A percentile compares a stretch with the other conserved stretches of the same genome.
phyloP scores from a whole-genome alignment of 2,797 vertebrate species.

The Parauchenoglanis punctatus region DNA sequence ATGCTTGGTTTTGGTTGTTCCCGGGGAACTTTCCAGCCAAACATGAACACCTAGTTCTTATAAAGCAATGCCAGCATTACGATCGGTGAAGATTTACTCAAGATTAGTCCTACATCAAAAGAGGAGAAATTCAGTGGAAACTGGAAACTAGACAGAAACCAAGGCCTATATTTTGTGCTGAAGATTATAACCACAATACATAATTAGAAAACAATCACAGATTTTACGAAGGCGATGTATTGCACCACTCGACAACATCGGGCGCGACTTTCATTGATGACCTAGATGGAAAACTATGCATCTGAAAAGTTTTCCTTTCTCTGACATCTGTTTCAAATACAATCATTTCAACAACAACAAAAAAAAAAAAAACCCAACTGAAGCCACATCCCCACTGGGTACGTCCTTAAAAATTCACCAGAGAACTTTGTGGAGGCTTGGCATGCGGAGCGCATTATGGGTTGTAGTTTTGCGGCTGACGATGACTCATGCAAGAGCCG shows the following conservation, averaged over 20 bases:
- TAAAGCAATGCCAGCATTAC: not conserved
- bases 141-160: not conserved
- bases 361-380: not conserved
- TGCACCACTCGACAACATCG: not conserved
- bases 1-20: not conserved
- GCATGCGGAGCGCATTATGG: not conserved
- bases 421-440: not conserved
- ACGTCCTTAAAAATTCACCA: constrained; percentile 11
- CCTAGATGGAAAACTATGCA: constrained; percentile 46
- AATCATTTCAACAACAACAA: constrained; percentile 21
- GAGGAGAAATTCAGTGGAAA: not conserved
- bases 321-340: constrained; percentile 55
- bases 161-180: not conserved
- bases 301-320: constrained; percentile 6
- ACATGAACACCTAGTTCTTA: not conserved
- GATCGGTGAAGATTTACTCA: not conserved
- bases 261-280: constrained; percentile 32
- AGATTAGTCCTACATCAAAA: not conserved
- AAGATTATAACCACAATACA: not conserved
- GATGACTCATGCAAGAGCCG: constrained; percentile 34
- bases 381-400: constrained; percentile 26
- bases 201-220: not conserved
- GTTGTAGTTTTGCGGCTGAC: constrained; percentile 13
- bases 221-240: not conserved
- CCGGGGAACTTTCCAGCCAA: not conserved